A percentile compares a stretch with the other conserved stretches of the same genome.
Conservation (phyloP, 1,140 invertebrate species). For the Archegozetes longisetosus region DNA sequence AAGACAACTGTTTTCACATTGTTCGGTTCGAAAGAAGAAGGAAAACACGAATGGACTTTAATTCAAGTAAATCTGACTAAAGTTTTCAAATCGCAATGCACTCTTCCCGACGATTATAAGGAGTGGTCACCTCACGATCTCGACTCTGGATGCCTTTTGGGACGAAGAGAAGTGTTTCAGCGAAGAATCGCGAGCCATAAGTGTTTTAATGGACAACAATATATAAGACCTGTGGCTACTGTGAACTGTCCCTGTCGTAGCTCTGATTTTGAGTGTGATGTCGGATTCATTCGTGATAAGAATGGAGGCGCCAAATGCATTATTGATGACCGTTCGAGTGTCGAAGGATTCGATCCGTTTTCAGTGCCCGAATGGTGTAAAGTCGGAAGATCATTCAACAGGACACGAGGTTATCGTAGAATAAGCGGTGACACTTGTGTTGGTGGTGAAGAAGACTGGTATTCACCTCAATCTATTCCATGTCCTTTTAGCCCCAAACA, state of each 20-base stretch:
- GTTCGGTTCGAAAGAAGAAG: conserved; percentile 57
- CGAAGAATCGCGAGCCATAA: conserved; percentile 47
- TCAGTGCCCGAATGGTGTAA: neutral
- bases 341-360: neutral
- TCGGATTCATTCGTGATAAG: neutral
- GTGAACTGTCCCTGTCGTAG: conserved; percentile 57
- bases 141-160: conserved; percentile 46
- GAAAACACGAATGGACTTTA: conserved; percentile 63
- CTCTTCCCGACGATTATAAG: conserved; percentile 55
- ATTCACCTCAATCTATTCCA: conserved; percentile 45
- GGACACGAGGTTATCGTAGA: conserved; percentile 68
- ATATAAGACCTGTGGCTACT: conserved; percentile 45
- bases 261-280: conserved; percentile 65
- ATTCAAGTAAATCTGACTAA: conserved; percentile 44
- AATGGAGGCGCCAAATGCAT: neutral
- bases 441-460: conserved; percentile 47
- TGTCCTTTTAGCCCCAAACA: conserved; percentile 39
- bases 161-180: conserved; percentile 53
- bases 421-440: conserved; percentile 60
- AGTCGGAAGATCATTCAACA: conserved; percentile 30
- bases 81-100: conserved; percentile 9
- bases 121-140: conserved; percentile 51
- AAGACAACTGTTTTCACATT: conserved; percentile 79
- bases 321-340: neutral
- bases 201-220: conserved; percentile 63